phyloP scores from a whole-genome alignment of 92 coral and sea anemone species.

The Porites rus region DNA sequence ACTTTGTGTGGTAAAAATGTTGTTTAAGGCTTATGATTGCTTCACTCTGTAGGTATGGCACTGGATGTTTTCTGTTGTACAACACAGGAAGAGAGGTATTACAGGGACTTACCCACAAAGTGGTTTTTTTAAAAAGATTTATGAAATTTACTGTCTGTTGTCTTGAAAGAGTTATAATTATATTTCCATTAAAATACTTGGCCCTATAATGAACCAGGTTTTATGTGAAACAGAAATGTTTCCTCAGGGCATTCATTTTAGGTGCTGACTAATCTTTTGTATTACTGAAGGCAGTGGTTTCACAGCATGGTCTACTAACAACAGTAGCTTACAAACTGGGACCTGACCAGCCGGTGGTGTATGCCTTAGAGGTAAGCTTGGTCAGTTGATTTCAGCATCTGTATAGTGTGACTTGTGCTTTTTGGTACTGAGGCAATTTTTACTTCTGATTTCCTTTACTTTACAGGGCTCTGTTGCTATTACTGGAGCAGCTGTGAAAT shows the following conservation, averaged over 20 bases:
- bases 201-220: too few species aligned
- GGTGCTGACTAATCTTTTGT: neutral
- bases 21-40: neutral
- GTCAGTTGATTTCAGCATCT: too few species aligned
- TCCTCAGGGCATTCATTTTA: neutral
- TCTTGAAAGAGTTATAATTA: too few species aligned
- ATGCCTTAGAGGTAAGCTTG: conserved; percentile 86
- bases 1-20: neutral
- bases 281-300: conserved; percentile 75
- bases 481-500: conserved; percentile 97
- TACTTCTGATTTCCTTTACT: neutral
- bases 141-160: too few species aligned
- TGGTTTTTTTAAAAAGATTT: too few species aligned
- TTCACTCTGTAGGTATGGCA: conserved; percentile 76
- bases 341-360: conserved; percentile 87
- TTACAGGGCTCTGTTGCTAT: conserved; percentile 99
- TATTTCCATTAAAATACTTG: too few species aligned
- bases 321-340: conserved; percentile 98
- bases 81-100: conserved; percentile 95
- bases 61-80: conserved; percentile 96
- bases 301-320: conserved; percentile 95
- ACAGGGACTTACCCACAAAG: too few species aligned
- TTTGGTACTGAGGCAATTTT: neutral
- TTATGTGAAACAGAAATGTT: too few species aligned
- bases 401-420: too few species aligned